Conservation (phyloP, 2,888 invertebrate species). For the Eilema sororculum region DNA sequence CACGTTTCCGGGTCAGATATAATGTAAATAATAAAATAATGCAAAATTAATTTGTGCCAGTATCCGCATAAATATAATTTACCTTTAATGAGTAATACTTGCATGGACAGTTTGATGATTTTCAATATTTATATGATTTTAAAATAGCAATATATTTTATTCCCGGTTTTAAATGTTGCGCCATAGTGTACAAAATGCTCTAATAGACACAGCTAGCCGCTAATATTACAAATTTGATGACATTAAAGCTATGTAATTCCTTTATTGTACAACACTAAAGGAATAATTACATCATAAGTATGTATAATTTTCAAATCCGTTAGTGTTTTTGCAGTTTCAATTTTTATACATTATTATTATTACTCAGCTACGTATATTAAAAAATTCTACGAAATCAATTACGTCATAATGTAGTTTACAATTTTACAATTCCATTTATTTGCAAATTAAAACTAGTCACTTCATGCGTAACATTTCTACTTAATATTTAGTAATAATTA, state of each 20-base stretch:
- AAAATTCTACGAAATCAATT: conserved; percentile 62
- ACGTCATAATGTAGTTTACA: conserved; percentile 51
- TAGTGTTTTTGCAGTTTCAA: conserved; percentile 82
- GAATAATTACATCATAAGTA: conserved; percentile 61
- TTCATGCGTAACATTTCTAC: conserved; percentile 28
- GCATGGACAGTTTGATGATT: too few species aligned
- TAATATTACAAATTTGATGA: conserved; percentile 51
- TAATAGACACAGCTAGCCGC: conserved; percentile 39
- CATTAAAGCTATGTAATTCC: conserved; percentile 72
- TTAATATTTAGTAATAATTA: conserved; percentile 9
- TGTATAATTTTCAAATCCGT: conserved; percentile 80
- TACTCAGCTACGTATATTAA: conserved; percentile 64
- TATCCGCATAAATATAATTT: neutral
- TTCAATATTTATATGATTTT: neutral
- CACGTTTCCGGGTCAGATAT: too few species aligned
- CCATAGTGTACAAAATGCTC: conserved; percentile 27
- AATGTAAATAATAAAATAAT: neutral
- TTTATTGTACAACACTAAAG: conserved; percentile 62
- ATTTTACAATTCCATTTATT: conserved; percentile 69
- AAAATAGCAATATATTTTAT: neutral
- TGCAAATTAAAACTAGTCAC: conserved; percentile 57
- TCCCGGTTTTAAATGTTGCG: conserved; percentile 19
- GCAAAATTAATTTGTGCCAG: neutral
- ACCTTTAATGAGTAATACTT: neutral
- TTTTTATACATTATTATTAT: conserved; percentile 63